These are phyloP conservation scores for Tipula vernalis DNA, from an alignment of 2,888 invertebrate species.

Conservation along the genomic window DNA sequence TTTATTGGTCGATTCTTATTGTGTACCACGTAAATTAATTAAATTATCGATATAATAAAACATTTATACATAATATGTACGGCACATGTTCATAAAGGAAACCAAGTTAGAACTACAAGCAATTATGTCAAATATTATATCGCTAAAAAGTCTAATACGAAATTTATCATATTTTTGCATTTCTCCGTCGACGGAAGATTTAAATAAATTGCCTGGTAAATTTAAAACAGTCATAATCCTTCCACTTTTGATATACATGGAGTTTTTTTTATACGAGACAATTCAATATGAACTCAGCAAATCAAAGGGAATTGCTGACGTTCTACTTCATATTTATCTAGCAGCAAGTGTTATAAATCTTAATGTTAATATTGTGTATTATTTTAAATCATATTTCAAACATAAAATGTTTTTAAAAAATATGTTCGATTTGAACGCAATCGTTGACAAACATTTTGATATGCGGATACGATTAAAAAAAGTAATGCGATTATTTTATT, in stretches of 20 bases:
- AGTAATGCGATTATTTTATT: background rate
- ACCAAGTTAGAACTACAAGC: no score
- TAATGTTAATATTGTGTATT: background rate
- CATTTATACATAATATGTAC: no score
- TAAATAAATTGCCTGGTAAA: background rate
- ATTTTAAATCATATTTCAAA: background rate
- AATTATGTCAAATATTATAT: background rate
- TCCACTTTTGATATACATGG: background rate
- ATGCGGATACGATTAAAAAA: background rate
- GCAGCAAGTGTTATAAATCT: background rate
- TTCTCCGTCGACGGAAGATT: background rate
- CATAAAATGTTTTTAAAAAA: background rate
- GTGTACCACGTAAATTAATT: no score
- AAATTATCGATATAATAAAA: no score
- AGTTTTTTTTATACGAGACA: background rate
- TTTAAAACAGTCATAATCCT: background rate
- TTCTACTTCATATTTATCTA: background rate
- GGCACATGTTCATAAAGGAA: background rate
- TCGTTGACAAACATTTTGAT: background rate
- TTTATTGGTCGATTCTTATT: no score
- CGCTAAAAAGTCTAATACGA: background rate
- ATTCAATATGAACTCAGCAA: background rate
- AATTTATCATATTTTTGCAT: background rate
- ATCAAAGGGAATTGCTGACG: background rate
- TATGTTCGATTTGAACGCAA: background rate